Evolutionary conservation across 2,888 invertebrate genomes (phyloP), one percentile per base, ranked within the genome.

Genomic region (Calameuta pallipes): DNA sequence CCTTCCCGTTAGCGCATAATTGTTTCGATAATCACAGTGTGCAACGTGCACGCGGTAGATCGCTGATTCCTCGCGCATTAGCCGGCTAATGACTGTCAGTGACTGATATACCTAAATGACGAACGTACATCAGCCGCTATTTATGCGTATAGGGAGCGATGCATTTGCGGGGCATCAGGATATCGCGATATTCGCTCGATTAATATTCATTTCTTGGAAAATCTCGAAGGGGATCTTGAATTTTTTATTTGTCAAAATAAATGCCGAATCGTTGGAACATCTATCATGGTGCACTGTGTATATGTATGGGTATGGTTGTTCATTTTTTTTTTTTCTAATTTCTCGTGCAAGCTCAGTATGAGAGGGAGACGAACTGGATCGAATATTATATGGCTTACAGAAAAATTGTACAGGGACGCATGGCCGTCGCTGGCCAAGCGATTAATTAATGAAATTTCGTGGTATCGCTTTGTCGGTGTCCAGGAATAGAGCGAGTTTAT

Each of bases 1-100:
- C 71, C 56, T 71, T 71, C 36, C 74, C 37, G 36, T 74, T 74
- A 36, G 30, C 34, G 74, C 74, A 74, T 35, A 74, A 74, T 74
- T 74, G 74, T 35, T 30, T 34, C 74, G 74, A 74, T 74, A 35
- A 71, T 71, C 71, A 34, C 71, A 71, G 33, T 15, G 31, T 71
- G 71, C 71, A 34, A 31, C 71, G 33, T 71, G 71, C 33, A 23
- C 3, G 71, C 71, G 30, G 71, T 34, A 71, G 71, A 71, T 71
- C 71, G 71, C 31, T 71, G 71, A 71, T 71, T 71, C 31, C 56
- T 56, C 23, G 56, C 23, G 9, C 56, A 56, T 56, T 56, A 56
- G 56, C 56, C 56, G 56, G 56, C 56, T 56, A 56, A 56, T 56
- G 56, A 56, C 56, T 56, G 56, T 56, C 56, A 56, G 56, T 56